Conservation (phyloP, 2,113 vertebrate species). For the Sterrhoptilus dennistouni region DNA sequence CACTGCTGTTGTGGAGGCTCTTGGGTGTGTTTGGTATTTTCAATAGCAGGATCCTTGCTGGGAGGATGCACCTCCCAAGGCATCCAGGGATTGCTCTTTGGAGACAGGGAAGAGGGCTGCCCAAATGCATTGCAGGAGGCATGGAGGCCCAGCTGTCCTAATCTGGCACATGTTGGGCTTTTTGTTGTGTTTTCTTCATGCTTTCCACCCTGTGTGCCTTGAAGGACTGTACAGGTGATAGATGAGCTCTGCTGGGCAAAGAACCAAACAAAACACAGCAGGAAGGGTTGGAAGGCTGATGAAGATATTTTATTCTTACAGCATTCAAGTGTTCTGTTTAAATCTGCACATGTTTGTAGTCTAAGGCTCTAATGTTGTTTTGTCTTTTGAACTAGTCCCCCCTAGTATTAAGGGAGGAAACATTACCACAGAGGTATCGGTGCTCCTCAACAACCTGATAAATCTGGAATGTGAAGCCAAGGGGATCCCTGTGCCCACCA, state of each 20-base stretch:
- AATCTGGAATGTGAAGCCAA: constrained; percentile 89
- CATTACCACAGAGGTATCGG: constrained; percentile 79
- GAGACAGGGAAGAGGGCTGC: background rate
- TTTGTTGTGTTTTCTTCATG: background rate
- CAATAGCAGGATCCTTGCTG: background rate
- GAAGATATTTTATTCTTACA: background rate
- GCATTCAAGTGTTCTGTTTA: background rate
- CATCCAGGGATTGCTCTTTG: background rate
- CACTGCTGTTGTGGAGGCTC: background rate
- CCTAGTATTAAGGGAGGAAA: constrained; percentile 93
- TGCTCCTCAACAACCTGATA: constrained; percentile 78
- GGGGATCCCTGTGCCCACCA: constrained; percentile 85
- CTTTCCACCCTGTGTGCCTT: background rate
- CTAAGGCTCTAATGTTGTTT: background rate
- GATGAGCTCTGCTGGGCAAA: background rate
- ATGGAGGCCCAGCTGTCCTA: background rate
- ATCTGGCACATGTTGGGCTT: background rate
- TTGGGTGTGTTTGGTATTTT: background rate
- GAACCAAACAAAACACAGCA: background rate
- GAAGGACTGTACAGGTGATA: background rate
- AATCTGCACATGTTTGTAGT: background rate
- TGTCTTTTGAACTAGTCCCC: constrained; percentile 78
- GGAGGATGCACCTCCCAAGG: background rate
- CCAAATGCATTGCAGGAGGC: background rate
- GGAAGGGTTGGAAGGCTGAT: background rate